Conservation (phyloP, 2,888 invertebrate genomes). For the Athripsodes cinereus region DNA sequence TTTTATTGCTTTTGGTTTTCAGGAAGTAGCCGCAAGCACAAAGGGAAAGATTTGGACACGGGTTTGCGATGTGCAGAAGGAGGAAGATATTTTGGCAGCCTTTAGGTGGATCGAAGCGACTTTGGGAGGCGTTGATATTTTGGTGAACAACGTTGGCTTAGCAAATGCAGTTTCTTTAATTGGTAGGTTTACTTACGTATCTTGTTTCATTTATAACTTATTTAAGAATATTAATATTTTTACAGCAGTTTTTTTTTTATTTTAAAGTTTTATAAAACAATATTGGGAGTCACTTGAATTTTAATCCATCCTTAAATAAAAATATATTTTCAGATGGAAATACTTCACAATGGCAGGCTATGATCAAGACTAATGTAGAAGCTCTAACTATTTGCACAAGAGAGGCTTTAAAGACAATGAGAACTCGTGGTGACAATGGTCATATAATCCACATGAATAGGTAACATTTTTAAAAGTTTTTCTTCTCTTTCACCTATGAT, state of each 20-base stretch:
- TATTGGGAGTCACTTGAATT: neutral
- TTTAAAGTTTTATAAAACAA: too few species aligned
- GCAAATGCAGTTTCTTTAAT: conserved; percentile 29
- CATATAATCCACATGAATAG: conserved; percentile 59
- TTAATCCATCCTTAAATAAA: too few species aligned
- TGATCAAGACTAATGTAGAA: conserved; percentile 50
- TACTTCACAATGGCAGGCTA: conserved; percentile 33
- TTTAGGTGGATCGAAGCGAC: conserved; percentile 35
- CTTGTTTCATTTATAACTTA: neutral
- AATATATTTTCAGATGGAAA: conserved; percentile 12
- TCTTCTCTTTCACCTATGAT: too few species aligned
- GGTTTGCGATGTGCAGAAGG: conserved; percentile 37
- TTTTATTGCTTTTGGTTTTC: neutral
- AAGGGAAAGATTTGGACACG: conserved; percentile 35
- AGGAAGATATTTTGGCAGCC: conserved; percentile 32
- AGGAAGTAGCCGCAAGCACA: conserved; percentile 33
- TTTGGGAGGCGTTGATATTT: conserved; percentile 36
- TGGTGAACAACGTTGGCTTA: conserved; percentile 40
- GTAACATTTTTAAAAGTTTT: too few species aligned
- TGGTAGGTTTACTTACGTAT: conserved; percentile 16
- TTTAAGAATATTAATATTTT: neutral
- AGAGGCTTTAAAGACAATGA: conserved; percentile 52
- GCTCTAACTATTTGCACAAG: conserved; percentile 51
- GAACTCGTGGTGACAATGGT: conserved; percentile 43
- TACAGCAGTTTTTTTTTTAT: neutral